Conservation (phyloP, 1,140 invertebrate genomes). For the Drosophila albomicans region DNA sequence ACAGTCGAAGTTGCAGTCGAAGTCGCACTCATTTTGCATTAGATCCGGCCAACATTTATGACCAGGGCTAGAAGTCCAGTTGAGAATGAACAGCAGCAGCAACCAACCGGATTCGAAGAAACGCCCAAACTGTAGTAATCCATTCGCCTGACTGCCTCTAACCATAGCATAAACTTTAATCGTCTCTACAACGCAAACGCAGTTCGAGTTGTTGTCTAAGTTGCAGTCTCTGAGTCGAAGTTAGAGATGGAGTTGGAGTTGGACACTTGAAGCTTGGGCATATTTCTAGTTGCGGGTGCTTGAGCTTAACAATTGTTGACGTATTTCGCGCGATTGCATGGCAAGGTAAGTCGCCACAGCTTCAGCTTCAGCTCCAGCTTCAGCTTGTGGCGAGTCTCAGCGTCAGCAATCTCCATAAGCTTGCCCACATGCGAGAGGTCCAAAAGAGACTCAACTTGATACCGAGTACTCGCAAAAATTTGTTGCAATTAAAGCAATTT, state of each 20-base stretch:
- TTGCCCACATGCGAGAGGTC: constrained; percentile 39
- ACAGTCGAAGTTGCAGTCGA: neutral
- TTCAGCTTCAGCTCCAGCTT: too few species aligned
- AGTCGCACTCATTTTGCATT: constrained; percentile 27
- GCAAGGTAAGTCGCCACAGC: constrained; percentile 36
- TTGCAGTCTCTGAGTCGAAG: constrained; percentile 26
- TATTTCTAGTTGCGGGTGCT: constrained; percentile 74
- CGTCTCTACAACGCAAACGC: constrained; percentile 22
- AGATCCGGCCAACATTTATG: constrained; percentile 50
- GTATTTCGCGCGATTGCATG: constrained; percentile 49
- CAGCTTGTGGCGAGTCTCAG: constrained; percentile 28
- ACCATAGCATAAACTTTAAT: constrained; percentile 53
- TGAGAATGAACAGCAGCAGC: constrained; percentile 19
- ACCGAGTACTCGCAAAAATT: constrained; percentile 73
- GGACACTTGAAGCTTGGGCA: constrained; percentile 39
- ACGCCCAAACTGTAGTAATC: constrained; percentile 40
- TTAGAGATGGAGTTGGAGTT: constrained; percentile 43
- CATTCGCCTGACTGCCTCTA: constrained; percentile 36
- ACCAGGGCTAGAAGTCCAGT: constrained; percentile 43
- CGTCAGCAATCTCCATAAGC: constrained; percentile 36
- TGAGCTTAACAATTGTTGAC: constrained; percentile 66
- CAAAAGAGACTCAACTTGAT: constrained; percentile 60
- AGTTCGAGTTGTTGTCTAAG: constrained; percentile 22
- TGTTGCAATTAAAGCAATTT: constrained; percentile 82
- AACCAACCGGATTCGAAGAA: constrained; percentile 55